Base-by-base conservation (phyloP, 2,888 invertebrate genomes). In the Lucinisca nassula region DNA sequence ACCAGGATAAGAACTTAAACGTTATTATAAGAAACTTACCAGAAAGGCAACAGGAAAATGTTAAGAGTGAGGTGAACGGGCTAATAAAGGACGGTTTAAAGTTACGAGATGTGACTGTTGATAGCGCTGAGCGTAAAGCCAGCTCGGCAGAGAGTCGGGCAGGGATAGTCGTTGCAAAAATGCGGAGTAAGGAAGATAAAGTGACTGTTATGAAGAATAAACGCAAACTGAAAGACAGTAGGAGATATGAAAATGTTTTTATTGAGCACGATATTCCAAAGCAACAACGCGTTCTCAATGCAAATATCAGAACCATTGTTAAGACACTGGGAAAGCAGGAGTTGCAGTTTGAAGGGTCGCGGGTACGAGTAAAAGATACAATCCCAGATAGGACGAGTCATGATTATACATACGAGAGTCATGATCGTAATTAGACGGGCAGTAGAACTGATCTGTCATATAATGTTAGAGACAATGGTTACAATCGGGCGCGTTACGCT, bases 271-370 rank as follows among this genome's bases (percentile, higher is more conserved):
- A 37, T 35, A 1, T 76, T 1, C 35, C 76, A 0, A 76, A 35
- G 24, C 17, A 51, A 8, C 76, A 76, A n/a, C 51, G 55, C 3
- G 37, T n/a, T n/a, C 32, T 55, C 3, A 76, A 76, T 35, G 51
- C 76, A 76, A 76, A 76, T 55, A 32, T 76, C 21, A 3, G 76
- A 35, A 76, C 51, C 6, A 76, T 76, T 30, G 40, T 76, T 17
- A 30, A 45, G 3, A 37, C 51, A n/a, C 10, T 76, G 10, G 76
- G 76, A 30, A 55, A 40, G 27, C 21, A 76, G n/a, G 27, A 76
- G 10, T 30, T 76, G 1, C 55, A 76, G 55, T 55, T 76, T 17
- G 35, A 35, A 35, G 76, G 76, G 6, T 55, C 76, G 32, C 1
- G 55, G 55, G 55, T 76, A 30, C 10, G 38, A 76, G 32, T 55